Evolutionary conservation across 2,113 vertebrate genomes (phyloP).

Genomic region (Stomatorhinus ivindoensis): DNA sequence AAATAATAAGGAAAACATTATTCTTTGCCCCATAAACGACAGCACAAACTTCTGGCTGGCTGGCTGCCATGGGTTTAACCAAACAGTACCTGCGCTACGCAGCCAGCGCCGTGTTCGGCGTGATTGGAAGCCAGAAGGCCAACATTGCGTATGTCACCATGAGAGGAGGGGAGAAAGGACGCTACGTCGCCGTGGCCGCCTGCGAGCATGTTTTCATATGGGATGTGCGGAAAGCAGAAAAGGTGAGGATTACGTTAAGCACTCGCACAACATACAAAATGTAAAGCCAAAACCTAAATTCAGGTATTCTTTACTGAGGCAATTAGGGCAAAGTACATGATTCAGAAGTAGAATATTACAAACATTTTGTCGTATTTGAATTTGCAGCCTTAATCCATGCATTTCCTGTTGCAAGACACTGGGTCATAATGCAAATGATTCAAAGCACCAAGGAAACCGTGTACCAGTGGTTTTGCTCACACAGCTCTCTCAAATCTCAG

Average conservation of each 20-base stretch:
- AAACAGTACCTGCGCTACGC: slow-evolving; percentile 89
- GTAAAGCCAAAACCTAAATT: not conserved
- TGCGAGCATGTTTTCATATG: slow-evolving; percentile 95
- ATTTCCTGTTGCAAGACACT: not conserved
- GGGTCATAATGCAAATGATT: not conserved
- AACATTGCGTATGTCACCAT: slow-evolving; percentile 72
- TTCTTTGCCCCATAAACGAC: slow-evolving; percentile 47
- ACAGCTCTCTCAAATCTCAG: slow-evolving; percentile 44
- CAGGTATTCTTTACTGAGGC: not conserved
- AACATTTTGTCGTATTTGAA: not conserved
- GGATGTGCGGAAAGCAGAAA: slow-evolving; percentile 87
- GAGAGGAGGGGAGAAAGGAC: slow-evolving; percentile 75
- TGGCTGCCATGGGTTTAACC: slow-evolving; percentile 78
- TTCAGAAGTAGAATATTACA: not conserved
- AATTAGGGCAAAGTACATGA: not conserved
- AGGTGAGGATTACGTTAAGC: slow-evolving; percentile 59
- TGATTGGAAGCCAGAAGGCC: slow-evolving; percentile 79
- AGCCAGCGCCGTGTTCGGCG: slow-evolving; percentile 74
- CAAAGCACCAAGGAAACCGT: not conserved
- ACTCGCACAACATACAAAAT: not conserved
- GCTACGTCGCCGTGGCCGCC: slow-evolving; percentile 80
- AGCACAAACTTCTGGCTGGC: not conserved
- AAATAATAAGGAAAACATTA: not conserved
- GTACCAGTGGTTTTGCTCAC: not conserved
- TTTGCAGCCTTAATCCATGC: not conserved